Conservation (phyloP, 2,888 invertebrate genomes). For the Dione juno region DNA sequence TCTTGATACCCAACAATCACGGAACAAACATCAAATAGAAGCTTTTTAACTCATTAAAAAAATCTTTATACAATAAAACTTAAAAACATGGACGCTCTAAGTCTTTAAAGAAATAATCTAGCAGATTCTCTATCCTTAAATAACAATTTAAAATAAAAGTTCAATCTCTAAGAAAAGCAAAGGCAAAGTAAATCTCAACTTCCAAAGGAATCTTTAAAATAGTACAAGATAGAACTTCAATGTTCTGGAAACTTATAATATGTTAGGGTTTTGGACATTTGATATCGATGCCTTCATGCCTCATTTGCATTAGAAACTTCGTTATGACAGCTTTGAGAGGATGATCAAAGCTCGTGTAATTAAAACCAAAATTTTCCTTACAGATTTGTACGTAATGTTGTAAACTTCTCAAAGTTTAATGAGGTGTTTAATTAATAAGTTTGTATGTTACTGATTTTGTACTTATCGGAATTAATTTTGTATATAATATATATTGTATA, state of each 20-base stretch:
- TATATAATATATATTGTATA: no score
- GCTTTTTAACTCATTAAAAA: no score
- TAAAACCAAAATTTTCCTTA: slow-evolving; percentile 4
- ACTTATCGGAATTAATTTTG: neutral
- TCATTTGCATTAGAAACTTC: slow-evolving; percentile 1
- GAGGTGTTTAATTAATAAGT: slow-evolving; percentile 17
- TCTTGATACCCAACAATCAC: no score
- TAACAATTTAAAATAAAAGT: no score
- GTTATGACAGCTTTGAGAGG: neutral
- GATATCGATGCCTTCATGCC: neutral
- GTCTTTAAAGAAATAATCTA: no score
- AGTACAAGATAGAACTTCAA: neutral
- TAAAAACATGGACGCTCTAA: no score
- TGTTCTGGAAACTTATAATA: neutral
- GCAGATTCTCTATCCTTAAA: no score
- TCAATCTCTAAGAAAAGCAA: no score
- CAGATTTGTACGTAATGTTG: neutral
- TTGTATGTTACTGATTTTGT: slow-evolving; percentile 1
- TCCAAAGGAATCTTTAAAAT: no score
- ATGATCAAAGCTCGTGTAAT: slow-evolving; percentile 14
- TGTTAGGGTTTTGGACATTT: neutral
- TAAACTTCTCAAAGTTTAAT: slow-evolving; percentile 3
- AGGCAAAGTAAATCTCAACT: no score
- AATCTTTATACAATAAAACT: no score
- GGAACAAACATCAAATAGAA: no score